A percentile compares a stretch with the other conserved stretches of the same genome.
phyloP scores from a whole-genome alignment of 2,797 vertebrate species.

The Adrianichthys oophorus region DNA sequence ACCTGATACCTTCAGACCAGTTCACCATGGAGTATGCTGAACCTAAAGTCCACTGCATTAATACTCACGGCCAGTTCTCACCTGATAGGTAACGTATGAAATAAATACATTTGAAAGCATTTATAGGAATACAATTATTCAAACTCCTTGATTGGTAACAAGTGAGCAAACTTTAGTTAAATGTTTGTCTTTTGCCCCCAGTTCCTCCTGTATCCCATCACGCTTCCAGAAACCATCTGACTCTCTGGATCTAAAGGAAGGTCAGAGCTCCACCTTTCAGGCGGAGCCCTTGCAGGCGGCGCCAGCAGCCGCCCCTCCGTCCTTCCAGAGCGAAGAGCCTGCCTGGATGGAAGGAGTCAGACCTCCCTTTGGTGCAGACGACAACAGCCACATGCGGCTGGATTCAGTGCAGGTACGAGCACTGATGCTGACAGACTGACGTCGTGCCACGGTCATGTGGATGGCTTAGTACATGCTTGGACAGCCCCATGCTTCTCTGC shows the following conservation, averaged over 20 bases:
- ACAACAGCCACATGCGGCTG: constrained; percentile 72
- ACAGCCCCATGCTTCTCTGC: background rate
- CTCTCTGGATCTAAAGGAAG: constrained; percentile 85
- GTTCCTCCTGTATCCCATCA: constrained; percentile 86
- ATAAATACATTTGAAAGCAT: no score
- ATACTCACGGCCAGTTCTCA: constrained; percentile 83
- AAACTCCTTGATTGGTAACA: no score
- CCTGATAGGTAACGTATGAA: constrained; percentile 80
- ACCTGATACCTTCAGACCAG: constrained; percentile 79
- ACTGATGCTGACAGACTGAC: background rate
- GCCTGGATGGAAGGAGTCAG: constrained; percentile 46
- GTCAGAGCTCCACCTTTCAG: constrained; percentile 77
- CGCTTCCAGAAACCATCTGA: constrained; percentile 90
- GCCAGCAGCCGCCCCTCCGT: constrained; percentile 59
- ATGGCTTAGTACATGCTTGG: background rate
- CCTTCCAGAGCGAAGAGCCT: constrained; percentile 41
- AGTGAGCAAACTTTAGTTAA: background rate
- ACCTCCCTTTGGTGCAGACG: constrained; percentile 75
- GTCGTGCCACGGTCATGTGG: no score
- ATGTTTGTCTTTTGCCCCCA: constrained; percentile 33
- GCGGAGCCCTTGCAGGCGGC: constrained; percentile 71
- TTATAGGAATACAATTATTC: no score
- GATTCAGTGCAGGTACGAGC: constrained; percentile 77
- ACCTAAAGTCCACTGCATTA: constrained; percentile 86
- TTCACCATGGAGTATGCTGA: constrained; percentile 86